Evolutionary conservation across 2,797 vertebrate species (phyloP), one percentile per base, ranked within the genome.

Genomic region (Perodicticus potto): DNA sequence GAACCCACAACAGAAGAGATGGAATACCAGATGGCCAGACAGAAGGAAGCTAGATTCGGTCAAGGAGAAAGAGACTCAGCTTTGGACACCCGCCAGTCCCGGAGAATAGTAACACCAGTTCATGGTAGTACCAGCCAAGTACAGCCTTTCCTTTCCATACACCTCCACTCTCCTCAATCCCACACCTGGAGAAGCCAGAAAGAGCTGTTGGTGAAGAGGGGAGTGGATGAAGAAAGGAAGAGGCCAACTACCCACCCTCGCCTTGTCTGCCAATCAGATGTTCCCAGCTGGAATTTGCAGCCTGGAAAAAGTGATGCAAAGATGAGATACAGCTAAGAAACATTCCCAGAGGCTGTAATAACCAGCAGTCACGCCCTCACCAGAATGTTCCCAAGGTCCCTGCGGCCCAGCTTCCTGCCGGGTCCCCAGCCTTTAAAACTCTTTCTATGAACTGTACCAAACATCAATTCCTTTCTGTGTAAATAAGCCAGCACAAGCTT

Each of bases 401-500:
- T 73, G 43, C 49, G 49, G 53, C 67, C 78, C 67, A 32, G 40
- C 17, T 37, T 73, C n/a, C 95, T 59, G 13, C 43, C 53, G 45
- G 45, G 3, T 83, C 65, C 90, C 67, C 37, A 61, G 65, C 25
- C 81, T 95, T 94, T 89, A 76, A 32, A 57, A 72, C 76, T 90
- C 92, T 91, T 72, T 59, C 29, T 49, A 12, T 22, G 27, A 81
- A 22, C 55, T 65, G 29, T 65, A 45, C 20, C 45, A 12, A 34
- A 67, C 55, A 45, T 17, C 32, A 69, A 88, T 40, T 95, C 32
- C 59, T 81, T 92, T 73, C 93, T 70, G 45, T 65, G 94, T 90
- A 82, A 91, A 16, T 90, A 80, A 93, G 32, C 77, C 70, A 49
- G 49, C 49, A 49, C 49, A 49, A 13, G 49, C 11, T 45, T 13